Base-by-base conservation (phyloP, 2,888 invertebrate genomes). In the Penaeus monodon region DNA sequence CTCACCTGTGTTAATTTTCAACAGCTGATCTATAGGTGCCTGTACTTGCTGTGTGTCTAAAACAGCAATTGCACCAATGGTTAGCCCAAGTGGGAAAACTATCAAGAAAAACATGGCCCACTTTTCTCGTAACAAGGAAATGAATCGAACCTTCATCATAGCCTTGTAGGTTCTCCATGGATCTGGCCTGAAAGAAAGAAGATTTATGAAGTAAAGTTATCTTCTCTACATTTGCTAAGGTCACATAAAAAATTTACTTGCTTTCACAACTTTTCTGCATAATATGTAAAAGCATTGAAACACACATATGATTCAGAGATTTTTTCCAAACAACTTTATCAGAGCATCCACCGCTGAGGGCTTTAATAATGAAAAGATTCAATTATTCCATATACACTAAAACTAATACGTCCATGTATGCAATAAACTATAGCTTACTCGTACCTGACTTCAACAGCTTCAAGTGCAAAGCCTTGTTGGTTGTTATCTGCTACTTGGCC, bases 81-180 rank as follows among this genome's bases (percentile, higher is more conserved):
- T 84, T 65, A 89, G 83, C 29, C 33, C 83, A n/a, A 89, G 68
- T 0, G 96, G 96, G 92, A 96, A 93, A 81, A 96, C 93, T 89
- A 96, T 94, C 94, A 96, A 95, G 91, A 96, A 95, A 91, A 96
- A 95, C 1, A 96, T 92, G 91, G 96, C 94, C 92, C 95, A 95
- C 0, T 95, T 94, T 91, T 95, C 96, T 57, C 96, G 93, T 89
- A 95, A 93, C 93, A 96, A 94, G 88, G 95, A 93, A 74, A 95
- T 93, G 0, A 94, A 93, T 85, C 96, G 92, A 90, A 96, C 93
- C 92, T 94, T 94, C 78, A 96, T 93, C 91, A 96, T 93, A 0
- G 96, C 95, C 86, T 94, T 94, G 88, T 96, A 93, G 0, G 94
- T 95, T 91, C 95, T 94, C 92, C 94, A 93, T 89, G 93, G 22